Conservation (phyloP, 2,888 invertebrate genomes). For the Cyaniris semiargus region DNA sequence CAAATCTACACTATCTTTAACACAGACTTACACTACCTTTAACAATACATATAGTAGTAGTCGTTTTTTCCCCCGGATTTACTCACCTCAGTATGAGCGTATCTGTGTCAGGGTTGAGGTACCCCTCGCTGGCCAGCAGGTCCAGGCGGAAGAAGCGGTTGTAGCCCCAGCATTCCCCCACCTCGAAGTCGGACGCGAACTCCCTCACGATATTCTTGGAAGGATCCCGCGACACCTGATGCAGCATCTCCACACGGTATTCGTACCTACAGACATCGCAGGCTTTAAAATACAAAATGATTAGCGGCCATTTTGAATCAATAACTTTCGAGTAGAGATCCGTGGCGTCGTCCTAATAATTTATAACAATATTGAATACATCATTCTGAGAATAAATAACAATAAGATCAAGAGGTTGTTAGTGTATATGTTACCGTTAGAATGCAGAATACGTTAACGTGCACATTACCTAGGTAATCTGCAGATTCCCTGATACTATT, state of each 20-base stretch:
- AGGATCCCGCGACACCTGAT: slow-evolving; percentile 90
- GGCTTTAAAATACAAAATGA: neutral
- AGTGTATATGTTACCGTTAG: too few species aligned
- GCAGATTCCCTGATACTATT: too few species aligned
- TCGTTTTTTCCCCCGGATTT: too few species aligned
- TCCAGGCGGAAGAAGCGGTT: slow-evolving; percentile 95
- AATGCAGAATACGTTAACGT: too few species aligned
- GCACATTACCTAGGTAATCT: too few species aligned
- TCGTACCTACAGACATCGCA: slow-evolving; percentile 83
- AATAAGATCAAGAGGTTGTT: too few species aligned
- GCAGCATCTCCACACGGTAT: slow-evolving; percentile 96
- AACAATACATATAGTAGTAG: too few species aligned
- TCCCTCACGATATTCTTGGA: slow-evolving; percentile 95
- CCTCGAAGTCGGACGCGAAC: slow-evolving; percentile 97
- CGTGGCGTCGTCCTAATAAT: too few species aligned
- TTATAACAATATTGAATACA: too few species aligned
- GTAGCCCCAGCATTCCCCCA: slow-evolving; percentile 98
- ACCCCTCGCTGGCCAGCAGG: slow-evolving; percentile 93
- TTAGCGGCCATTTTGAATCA: neutral
- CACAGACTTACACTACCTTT: too few species aligned
- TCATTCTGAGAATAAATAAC: too few species aligned
- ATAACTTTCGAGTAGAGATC: neutral
- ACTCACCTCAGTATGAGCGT: slow-evolving; percentile 90
- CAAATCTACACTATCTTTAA: too few species aligned
- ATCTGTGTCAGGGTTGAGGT: slow-evolving; percentile 90